Evolutionary conservation across 2,113 vertebrate species (phyloP).

Genomic region (Rhagologus leucostigma): DNA sequence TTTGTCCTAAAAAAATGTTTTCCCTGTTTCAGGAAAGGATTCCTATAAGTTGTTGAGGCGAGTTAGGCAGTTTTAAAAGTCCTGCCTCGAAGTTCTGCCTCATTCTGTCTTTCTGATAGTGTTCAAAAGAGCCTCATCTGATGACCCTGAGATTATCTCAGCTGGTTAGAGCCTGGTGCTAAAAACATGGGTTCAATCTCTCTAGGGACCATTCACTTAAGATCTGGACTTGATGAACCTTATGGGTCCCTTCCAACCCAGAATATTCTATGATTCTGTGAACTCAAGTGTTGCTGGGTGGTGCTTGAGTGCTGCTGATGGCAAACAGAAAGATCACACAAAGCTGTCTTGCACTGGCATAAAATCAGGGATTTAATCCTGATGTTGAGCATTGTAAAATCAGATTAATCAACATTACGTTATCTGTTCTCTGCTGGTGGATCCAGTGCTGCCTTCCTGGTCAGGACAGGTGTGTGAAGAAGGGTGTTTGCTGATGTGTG

Average conservation of each 20-base stretch:
- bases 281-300: neutral
- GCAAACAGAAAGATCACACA: neutral
- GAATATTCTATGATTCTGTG: neutral
- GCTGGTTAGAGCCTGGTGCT: neutral
- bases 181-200: fast-evolving
- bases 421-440: neutral
- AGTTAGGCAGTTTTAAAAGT: neutral
- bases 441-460: neutral
- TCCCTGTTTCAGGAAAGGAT: neutral
- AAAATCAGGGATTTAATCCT: neutral
- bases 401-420: fast-evolving
- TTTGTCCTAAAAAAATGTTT: neutral
- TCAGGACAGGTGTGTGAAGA: neutral
- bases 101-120: neutral
- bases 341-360: neutral
- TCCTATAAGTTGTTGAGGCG: neutral
- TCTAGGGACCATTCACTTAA: neutral
- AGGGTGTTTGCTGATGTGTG: neutral
- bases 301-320: neutral
- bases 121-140: neutral
- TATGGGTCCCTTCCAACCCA: neutral
- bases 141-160: neutral
- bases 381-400: neutral
- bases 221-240: neutral
- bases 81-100: neutral